A percentile compares a stretch with the other conserved stretches of the same genome.
phyloP scores from a whole-genome alignment of 2,113 vertebrate species.

The Notothenia coriiceps region DNA sequence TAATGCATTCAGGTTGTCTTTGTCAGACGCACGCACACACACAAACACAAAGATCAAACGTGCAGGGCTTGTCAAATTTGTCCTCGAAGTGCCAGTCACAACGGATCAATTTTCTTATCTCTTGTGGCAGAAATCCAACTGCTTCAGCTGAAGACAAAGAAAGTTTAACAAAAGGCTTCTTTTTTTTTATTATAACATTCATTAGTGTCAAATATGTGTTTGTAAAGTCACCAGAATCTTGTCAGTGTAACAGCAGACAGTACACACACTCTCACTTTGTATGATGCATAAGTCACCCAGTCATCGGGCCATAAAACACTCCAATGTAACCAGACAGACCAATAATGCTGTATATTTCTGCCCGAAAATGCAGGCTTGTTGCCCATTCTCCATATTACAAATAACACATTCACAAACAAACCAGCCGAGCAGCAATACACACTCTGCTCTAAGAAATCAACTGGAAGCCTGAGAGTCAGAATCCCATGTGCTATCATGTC shows the following conservation, averaged over 20 bases:
- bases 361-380: slow-evolving; percentile 5
- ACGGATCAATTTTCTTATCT: slow-evolving; percentile 87
- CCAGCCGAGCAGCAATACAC: slow-evolving; percentile 30
- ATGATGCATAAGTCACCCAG: slow-evolving; percentile 72
- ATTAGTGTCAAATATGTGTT: slow-evolving; percentile 7
- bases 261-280: slow-evolving; percentile 74
- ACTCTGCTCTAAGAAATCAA: slow-evolving; percentile 47
- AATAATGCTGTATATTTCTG: slow-evolving; percentile 28
- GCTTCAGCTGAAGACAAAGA: slow-evolving; percentile 29
- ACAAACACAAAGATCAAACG: slow-evolving; percentile 34
- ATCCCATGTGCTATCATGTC: slow-evolving; percentile 59
- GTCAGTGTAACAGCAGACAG: slow-evolving; percentile 7
- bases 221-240: slow-evolving; percentile 9
- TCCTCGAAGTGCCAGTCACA: slow-evolving; percentile 90
- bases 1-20: slow-evolving; percentile 1
- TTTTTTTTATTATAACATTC: slow-evolving; percentile 7
- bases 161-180: slow-evolving; percentile 17
- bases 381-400: slow-evolving; percentile 13
- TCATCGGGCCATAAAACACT: slow-evolving; percentile 74
- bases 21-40: not conserved
- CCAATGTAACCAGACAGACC: slow-evolving; percentile 20
- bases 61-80: slow-evolving; percentile 85
- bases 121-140: slow-evolving; percentile 67
- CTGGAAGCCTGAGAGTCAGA: slow-evolving; percentile 56
- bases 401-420: slow-evolving; percentile 55